A percentile compares a stretch with the other conserved stretches of the same genome.
These are phyloP conservation scores for Anastatus disparis DNA, from an alignment of 1,140 invertebrate genomes.

Conservation along the genomic window DNA sequence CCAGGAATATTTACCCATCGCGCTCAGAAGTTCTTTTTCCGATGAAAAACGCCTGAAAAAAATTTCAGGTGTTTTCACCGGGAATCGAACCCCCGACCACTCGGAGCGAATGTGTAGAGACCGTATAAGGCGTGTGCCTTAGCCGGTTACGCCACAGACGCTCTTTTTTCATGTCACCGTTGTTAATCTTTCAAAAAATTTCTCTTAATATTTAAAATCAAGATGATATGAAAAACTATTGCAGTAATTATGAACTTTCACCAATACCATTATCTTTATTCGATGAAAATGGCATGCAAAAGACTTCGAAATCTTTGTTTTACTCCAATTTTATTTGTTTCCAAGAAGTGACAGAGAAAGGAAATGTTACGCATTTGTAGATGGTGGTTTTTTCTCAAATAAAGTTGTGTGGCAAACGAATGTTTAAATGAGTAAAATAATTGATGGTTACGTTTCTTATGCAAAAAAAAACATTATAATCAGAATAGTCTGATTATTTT, in stretches of 20 bases:
- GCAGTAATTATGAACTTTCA: slow-evolving; percentile 44
- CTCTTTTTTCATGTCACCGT: too few relatives aligned
- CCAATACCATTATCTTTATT: slow-evolving; percentile 46
- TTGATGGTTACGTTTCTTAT: slow-evolving; percentile 3
- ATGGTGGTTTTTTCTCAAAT: slow-evolving; percentile 45
- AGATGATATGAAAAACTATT: slow-evolving; percentile 42
- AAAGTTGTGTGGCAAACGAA: slow-evolving; percentile 24
- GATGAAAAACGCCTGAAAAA: too few relatives aligned
- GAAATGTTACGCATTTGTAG: slow-evolving; percentile 26
- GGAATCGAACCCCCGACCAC: too few relatives aligned
- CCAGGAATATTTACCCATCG: too few relatives aligned
- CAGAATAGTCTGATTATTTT: slow-evolving; percentile 1
- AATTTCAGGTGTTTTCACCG: too few relatives aligned
- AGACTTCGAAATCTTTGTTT: slow-evolving; percentile 43
- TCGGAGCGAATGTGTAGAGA: too few relatives aligned
- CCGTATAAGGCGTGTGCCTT: too few relatives aligned
- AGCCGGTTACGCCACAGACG: too few relatives aligned
- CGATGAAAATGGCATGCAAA: slow-evolving; percentile 41
- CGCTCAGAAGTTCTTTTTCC: too few relatives aligned
- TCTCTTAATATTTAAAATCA: slow-evolving; percentile 36
- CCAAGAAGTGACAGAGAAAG: neutral
- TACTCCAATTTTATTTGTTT: slow-evolving; percentile 38
- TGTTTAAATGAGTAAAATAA: neutral
- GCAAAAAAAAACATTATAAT: slow-evolving; percentile 9
- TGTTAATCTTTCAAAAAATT: slow-evolving; percentile 48